These are phyloP conservation scores for Ictidomys tridecemlineatus DNA, from an alignment of 2,113 vertebrate species.

Conservation along the genomic window DNA sequence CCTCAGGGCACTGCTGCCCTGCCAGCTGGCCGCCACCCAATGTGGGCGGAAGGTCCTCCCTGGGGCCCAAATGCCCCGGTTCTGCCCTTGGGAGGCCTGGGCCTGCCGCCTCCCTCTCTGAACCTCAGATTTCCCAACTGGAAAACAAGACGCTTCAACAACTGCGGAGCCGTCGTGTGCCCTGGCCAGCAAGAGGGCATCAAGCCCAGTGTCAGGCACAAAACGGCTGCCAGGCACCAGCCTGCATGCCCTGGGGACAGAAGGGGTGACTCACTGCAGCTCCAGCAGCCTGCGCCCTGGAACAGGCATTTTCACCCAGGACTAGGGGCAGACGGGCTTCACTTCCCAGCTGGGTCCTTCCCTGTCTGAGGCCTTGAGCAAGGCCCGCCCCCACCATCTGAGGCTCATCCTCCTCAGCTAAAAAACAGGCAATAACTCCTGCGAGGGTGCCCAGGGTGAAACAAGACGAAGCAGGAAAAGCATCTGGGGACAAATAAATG, in stretches of 20 bases:
- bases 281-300: not conserved
- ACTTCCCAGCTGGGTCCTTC: not conserved
- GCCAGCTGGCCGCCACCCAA: not conserved
- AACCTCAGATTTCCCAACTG: not conserved
- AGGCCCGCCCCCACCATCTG: not conserved
- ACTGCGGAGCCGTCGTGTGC: not conserved
- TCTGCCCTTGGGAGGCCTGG: not conserved
- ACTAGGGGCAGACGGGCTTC: too few relatives aligned
- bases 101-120: not conserved
- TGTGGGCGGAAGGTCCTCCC: not conserved
- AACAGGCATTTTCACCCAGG: accelerated
- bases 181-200: accelerated
- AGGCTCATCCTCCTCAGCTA: not conserved
- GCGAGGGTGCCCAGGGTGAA: not conserved
- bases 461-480: not conserved
- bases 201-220: too few relatives aligned
- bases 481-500: not conserved
- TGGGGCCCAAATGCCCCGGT: not conserved
- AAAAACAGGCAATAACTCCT: not conserved
- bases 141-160: not conserved
- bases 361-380: not conserved
- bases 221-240: not conserved
- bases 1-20: too few relatives aligned
- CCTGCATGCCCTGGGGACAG: too few relatives aligned
- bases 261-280: accelerated